Conservation (phyloP, 2,113 vertebrate genomes). For the Pithys albifrons region DNA sequence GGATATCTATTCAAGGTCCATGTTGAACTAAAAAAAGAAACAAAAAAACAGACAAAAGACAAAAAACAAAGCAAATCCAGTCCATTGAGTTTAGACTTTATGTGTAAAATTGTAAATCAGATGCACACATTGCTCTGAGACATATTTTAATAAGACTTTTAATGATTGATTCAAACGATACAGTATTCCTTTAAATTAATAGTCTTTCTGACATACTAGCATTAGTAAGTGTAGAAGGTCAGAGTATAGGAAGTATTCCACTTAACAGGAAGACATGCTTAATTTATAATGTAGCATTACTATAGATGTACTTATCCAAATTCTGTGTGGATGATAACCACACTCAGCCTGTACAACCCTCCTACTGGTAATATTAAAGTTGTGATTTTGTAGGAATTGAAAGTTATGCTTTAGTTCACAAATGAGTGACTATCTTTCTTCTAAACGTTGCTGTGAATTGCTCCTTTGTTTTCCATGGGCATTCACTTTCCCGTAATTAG, state of each 20-base stretch:
- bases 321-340: neutral
- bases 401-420: neutral
- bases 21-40: neutral
- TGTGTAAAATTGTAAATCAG: neutral
- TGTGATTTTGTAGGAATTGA: neutral
- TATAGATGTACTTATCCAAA: neutral
- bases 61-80: neutral
- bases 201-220: neutral
- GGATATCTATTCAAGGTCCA: neutral
- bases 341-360: neutral
- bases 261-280: neutral
- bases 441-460: neutral
- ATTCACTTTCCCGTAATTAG: neutral
- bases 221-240: neutral
- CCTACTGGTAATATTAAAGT: neutral
- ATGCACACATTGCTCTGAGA: neutral
- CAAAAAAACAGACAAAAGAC: neutral
- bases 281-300: neutral
- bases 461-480: neutral
- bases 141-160: neutral
- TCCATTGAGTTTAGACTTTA: neutral
- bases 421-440: neutral
- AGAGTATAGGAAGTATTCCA: neutral
- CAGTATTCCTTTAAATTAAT: neutral
- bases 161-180: neutral